Conservation (phyloP, 2,797 vertebrate genomes). For the Enteromius trimaculatus region DNA sequence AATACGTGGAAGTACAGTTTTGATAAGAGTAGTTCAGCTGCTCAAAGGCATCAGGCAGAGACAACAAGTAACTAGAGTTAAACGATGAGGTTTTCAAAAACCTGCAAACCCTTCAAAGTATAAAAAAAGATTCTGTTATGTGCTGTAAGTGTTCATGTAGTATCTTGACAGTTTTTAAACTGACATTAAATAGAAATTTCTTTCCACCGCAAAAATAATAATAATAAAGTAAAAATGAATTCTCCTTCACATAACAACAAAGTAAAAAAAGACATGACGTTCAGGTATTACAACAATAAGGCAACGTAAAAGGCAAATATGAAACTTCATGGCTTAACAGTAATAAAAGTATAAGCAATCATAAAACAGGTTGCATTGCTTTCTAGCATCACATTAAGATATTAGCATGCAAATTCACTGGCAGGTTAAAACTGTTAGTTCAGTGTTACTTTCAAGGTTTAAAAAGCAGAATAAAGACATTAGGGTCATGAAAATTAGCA, state of each 20-base stretch:
- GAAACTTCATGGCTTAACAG: slow-evolving; percentile 4
- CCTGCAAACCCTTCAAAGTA: not conserved
- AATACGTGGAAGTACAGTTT: slow-evolving; percentile 1
- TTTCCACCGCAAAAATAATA: not conserved
- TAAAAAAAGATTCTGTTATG: not conserved
- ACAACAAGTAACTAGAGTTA: not conserved
- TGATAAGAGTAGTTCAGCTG: not conserved
- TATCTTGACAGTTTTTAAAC: not conserved
- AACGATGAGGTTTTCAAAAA: slow-evolving; percentile 4
- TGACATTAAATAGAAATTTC: not conserved
- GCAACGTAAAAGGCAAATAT: not conserved
- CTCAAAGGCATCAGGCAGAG: not conserved
- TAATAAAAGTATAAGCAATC: not conserved
- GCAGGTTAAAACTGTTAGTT: slow-evolving; percentile 15
- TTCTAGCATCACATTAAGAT: slow-evolving; percentile 19
- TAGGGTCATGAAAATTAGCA: not conserved
- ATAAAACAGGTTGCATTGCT: not conserved
- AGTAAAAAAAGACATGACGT: not conserved
- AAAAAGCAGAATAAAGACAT: slow-evolving; percentile 12
- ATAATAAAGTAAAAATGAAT: not conserved
- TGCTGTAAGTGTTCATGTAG: not conserved
- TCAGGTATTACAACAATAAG: not conserved
- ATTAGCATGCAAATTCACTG: not conserved
- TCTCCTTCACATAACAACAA: slow-evolving; percentile 18
- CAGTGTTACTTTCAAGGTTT: slow-evolving; percentile 10